A percentile compares a stretch with the other conserved stretches of the same genome.
phyloP scores from a whole-genome alignment of 2,113 vertebrate species.

The Leucosticte australis region DNA sequence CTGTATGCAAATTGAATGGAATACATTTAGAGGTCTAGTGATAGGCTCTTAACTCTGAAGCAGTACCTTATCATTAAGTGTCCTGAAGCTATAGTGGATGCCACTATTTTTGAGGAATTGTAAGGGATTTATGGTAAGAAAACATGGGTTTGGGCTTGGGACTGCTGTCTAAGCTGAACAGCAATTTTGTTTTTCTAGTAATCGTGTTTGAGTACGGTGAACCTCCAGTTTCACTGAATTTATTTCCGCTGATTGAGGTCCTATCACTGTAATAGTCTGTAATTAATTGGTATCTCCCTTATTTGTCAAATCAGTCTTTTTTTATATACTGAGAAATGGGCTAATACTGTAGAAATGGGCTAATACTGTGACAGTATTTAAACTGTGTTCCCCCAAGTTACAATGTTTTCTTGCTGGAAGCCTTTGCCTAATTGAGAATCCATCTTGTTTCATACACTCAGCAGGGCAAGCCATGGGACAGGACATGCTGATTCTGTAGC shows the following conservation, averaged over 20 bases:
- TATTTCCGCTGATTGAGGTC: neutral
- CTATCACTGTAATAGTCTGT: neutral
- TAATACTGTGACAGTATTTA: neutral
- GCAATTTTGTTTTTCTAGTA: neutral
- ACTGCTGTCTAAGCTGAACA: neutral
- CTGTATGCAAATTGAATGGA: neutral
- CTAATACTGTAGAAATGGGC: neutral
- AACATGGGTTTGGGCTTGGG: neutral
- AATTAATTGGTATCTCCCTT: neutral
- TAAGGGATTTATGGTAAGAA: neutral
- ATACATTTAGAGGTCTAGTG: neutral
- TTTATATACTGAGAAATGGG: neutral
- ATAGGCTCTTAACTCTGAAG: neutral
- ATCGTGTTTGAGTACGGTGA: neutral
- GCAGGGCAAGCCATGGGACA: neutral
- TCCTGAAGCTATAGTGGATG: neutral
- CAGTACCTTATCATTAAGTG: neutral
- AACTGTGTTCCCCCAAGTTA: neutral
- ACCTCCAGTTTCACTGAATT: neutral
- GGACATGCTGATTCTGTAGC: neutral
- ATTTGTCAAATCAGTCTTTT: neutral
- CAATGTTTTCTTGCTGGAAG: neutral
- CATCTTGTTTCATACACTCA: accelerated
- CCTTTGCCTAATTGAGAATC: neutral
- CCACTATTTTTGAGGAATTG: neutral